A percentile compares a stretch with the other conserved stretches of the same genome.
Evolutionary conservation across 37 sponge, comb jelly and placozoan genomes (phyloP).

Genomic region (Chondrosia reniformis): DNA sequence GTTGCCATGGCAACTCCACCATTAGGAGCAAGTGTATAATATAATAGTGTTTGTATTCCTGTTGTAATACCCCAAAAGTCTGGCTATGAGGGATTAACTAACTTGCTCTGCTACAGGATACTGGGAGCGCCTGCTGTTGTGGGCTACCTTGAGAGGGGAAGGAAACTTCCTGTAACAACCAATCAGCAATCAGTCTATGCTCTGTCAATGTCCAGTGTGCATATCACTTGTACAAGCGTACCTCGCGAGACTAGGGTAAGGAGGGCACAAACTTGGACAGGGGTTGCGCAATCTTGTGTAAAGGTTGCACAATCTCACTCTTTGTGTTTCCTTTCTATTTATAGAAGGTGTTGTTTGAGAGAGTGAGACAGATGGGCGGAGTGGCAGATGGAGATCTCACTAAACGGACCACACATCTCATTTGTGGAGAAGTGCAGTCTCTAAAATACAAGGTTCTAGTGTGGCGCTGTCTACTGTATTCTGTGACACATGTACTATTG

Average conservation of each 20-base stretch:
- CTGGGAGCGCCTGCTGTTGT: constrained; percentile 63
- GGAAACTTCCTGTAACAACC: constrained; percentile 31
- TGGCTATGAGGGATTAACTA: too few species aligned
- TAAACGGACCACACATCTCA: constrained; percentile 66
- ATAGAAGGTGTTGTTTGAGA: constrained; percentile 40
- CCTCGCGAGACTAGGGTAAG: constrained; percentile 60
- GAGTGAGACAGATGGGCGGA: constrained; percentile 79
- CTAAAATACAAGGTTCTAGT: constrained; percentile 69
- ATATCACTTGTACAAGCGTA: constrained; percentile 69
- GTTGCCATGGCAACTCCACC: not conserved
- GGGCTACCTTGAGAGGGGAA: constrained; percentile 40
- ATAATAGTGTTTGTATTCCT: too few species aligned
- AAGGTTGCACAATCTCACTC: not conserved
- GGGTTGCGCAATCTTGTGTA: not conserved
- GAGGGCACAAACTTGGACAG: too few species aligned
- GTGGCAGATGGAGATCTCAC: constrained; percentile 53
- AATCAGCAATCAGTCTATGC: constrained; percentile 54
- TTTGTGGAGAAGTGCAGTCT: constrained; percentile 86
- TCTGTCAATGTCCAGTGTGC: constrained; percentile 62
- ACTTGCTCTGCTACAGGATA: constrained; percentile 38
- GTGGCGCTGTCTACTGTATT: not conserved
- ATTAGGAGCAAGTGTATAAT: too few species aligned
- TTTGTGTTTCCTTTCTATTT: not conserved
- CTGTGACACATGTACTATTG: not conserved
- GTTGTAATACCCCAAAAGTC: too few species aligned